phyloP scores from a whole-genome alignment of 2,113 vertebrate genomes.

The Ochotona princeps region DNA sequence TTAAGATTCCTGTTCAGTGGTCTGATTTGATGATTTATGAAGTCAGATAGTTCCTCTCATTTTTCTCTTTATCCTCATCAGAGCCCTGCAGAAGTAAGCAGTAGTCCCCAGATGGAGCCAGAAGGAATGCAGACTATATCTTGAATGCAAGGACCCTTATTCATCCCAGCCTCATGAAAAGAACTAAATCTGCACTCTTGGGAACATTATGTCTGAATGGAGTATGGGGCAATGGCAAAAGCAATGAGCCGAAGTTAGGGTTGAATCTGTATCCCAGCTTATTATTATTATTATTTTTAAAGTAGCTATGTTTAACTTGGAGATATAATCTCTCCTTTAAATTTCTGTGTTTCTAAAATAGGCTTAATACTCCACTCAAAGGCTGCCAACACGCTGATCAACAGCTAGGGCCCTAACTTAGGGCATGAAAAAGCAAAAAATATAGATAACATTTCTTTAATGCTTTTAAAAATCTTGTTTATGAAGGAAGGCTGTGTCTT shows the following conservation, averaged over 20 bases:
- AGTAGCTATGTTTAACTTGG: not conserved
- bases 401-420: conserved; percentile 3
- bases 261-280: not conserved
- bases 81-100: not conserved
- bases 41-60: not conserved
- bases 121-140: not conserved
- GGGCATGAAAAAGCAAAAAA: conserved; percentile 28
- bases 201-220: not conserved
- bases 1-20: not conserved
- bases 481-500: conserved; percentile 15
- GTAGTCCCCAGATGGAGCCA: not conserved
- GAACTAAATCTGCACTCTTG: conserved; percentile 19
- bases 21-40: conserved; percentile 24
- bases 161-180: not conserved
- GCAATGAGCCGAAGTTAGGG: not conserved
- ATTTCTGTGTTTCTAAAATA: conserved; percentile 45
- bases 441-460: conserved; percentile 1
- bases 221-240: not conserved
- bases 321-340: conserved; percentile 14
- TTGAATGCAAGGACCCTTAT: not conserved
- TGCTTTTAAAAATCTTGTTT: not conserved
- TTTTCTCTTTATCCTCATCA: not conserved
- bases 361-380: not conserved
- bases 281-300: not conserved
- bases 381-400: not conserved